Evolutionary conservation across 2,888 invertebrate genomes (phyloP).

Genomic region (Operophtera brumata): DNA sequence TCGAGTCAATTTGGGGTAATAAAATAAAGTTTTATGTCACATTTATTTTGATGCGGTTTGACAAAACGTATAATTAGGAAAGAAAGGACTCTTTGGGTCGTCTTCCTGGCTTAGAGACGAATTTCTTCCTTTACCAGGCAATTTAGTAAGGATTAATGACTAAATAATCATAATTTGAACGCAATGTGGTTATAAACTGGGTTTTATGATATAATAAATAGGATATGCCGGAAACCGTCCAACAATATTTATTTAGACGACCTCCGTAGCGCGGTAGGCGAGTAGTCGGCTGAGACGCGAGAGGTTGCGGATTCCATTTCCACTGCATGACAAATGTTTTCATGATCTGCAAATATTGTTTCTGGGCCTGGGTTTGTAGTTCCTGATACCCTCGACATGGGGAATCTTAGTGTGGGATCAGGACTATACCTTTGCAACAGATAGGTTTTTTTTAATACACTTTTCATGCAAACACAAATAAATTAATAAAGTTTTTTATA

Average conservation of each 20-base stretch:
- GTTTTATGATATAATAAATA: conserved; percentile 20
- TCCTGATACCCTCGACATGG: too few species aligned
- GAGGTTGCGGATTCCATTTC: too few species aligned
- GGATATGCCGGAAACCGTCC: not conserved
- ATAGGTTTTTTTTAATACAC: too few species aligned
- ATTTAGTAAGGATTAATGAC: conserved; percentile 27
- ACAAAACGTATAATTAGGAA: conserved; percentile 62
- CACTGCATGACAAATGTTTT: too few species aligned
- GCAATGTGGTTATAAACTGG: conserved; percentile 32
- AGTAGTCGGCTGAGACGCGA: too few species aligned
- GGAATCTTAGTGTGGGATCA: too few species aligned
- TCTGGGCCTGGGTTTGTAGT: too few species aligned
- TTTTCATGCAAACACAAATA: too few species aligned
- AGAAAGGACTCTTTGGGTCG: conserved; percentile 34
- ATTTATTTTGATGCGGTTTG: conserved; percentile 73
- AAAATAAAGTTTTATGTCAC: conserved; percentile 78
- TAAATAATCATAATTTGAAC: conserved; percentile 48
- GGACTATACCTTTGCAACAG: too few species aligned
- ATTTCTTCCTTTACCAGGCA: conserved; percentile 27
- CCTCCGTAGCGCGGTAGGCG: too few species aligned
- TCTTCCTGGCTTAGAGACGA: conserved; percentile 31
- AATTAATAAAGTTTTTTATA: too few species aligned
- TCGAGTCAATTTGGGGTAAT: conserved; percentile 75
- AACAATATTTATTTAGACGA: not conserved
- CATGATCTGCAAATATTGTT: too few species aligned